Evolutionary conservation across 2,797 vertebrate genomes (phyloP).

Genomic region (Melopsittacus undulatus): DNA sequence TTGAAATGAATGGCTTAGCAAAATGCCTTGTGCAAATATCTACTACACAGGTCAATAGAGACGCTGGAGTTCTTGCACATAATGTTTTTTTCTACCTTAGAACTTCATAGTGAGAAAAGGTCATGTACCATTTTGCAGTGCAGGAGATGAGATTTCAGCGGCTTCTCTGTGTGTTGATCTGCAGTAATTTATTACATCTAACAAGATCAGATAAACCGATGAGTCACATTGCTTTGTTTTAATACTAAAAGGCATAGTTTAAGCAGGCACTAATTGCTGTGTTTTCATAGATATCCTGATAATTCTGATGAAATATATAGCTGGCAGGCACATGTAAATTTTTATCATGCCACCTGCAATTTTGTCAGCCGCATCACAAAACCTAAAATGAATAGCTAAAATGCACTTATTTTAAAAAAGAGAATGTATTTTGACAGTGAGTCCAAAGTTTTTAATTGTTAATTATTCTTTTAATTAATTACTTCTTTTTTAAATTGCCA

Average conservation of each 20-base stretch:
- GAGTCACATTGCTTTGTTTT: slow-evolving; percentile 6
- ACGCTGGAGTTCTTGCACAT: neutral
- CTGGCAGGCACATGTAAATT: neutral
- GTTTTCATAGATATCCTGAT: neutral
- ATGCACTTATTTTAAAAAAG: neutral
- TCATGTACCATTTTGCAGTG: neutral
- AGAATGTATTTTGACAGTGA: neutral
- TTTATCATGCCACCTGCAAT: neutral
- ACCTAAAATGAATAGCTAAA: neutral
- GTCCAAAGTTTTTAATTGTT: neutral
- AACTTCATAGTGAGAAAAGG: neutral
- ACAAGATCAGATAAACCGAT: neutral
- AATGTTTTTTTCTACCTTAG: neutral
- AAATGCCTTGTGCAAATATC: neutral
- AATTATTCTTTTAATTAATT: neutral
- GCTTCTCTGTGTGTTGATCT: neutral
- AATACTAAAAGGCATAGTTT: neutral
- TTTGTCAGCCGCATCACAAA: neutral
- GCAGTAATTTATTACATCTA: neutral
- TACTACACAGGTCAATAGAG: neutral
- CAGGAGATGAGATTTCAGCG: neutral
- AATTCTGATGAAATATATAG: neutral
- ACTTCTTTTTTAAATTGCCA: neutral
- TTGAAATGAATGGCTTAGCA: neutral
- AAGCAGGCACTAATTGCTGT: neutral